phyloP scores from a whole-genome alignment of 2,113 vertebrate genomes.

The Diphyllodes magnificus region DNA sequence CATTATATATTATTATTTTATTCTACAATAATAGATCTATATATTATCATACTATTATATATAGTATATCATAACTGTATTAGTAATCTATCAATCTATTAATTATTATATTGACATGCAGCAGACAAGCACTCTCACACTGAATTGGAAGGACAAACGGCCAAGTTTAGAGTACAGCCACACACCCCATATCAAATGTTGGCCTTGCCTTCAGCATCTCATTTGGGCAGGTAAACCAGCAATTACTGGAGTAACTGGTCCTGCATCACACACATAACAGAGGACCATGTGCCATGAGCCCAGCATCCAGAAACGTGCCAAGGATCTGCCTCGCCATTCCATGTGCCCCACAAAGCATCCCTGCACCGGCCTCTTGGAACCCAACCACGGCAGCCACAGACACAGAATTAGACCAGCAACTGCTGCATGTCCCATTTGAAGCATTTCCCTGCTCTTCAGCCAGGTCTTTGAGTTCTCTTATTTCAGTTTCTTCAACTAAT shows the following conservation, averaged over 20 bases:
- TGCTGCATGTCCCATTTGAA: background rate
- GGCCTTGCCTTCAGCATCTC: background rate
- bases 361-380: fast-evolving
- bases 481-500: background rate
- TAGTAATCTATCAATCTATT: background rate
- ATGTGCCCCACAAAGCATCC: background rate
- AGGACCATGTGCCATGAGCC: fast-evolving
- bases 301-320: background rate
- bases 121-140: background rate
- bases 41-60: background rate
- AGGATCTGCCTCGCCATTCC: background rate
- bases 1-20: background rate
- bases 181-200: background rate
- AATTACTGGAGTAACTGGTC: background rate
- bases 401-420: background rate
- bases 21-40: background rate
- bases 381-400: fast-evolving
- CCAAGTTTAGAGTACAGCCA: background rate
- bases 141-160: background rate
- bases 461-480: background rate
- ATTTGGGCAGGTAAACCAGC: background rate
- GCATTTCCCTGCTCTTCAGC: background rate
- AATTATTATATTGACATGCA: background rate
- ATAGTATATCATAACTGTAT: background rate
- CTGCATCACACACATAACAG: no score